Conservation (phyloP, 2,113 vertebrate species). For the Pycnonotus jocosus region DNA sequence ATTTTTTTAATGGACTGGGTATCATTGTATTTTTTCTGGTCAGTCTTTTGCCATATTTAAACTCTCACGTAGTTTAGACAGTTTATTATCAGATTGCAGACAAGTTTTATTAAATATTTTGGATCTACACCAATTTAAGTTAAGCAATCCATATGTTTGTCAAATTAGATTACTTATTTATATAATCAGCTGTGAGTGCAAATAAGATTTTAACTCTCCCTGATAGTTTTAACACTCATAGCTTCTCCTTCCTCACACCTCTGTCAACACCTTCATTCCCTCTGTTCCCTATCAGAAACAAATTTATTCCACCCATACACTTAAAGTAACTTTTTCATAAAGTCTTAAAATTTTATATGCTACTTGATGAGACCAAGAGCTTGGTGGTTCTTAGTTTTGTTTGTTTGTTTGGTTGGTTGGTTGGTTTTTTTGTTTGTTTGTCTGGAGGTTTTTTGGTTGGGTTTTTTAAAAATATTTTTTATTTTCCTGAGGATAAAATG, state of each 20-base stretch:
- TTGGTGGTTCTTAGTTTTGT: neutral
- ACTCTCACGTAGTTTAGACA: neutral
- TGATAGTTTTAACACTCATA: neutral
- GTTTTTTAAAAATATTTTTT: neutral
- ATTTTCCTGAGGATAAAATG: neutral
- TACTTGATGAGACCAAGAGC: neutral
- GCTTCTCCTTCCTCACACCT: neutral
- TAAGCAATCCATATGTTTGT: neutral
- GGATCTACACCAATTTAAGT: neutral
- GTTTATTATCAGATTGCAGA: neutral
- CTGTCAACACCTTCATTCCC: neutral
- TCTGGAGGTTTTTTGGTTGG: no score
- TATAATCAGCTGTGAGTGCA: neutral
- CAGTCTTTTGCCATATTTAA: neutral
- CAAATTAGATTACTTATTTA: neutral
- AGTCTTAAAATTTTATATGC: neutral
- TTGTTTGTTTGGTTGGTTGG: no score
- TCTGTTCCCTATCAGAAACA: neutral
- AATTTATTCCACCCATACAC: neutral
- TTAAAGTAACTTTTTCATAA: neutral
- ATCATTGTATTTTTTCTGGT: neutral
- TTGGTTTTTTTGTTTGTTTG: no score
- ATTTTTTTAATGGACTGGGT: fast-evolving
- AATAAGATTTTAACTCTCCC: neutral
- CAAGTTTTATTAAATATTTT: neutral